phyloP scores from a whole-genome alignment of 1,140 invertebrate species.

The Drosophila hydei region DNA sequence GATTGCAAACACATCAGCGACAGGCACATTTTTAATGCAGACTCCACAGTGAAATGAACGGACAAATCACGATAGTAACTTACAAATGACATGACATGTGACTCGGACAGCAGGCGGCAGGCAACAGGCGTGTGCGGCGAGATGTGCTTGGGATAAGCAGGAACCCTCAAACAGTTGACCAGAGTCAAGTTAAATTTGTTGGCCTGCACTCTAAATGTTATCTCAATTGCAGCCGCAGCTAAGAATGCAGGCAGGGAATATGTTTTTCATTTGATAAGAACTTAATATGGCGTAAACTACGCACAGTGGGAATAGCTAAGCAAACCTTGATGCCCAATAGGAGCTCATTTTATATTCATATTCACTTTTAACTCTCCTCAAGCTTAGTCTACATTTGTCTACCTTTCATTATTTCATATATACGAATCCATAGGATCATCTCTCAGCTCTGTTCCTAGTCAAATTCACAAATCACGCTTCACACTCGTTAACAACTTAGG shows the following conservation, averaged over 20 bases:
- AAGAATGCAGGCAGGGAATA: neutral
- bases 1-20: conserved; percentile 48
- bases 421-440: no score
- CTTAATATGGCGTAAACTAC: neutral
- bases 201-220: conserved; percentile 25
- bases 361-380: no score
- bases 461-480: no score
- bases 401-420: no score
- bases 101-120: conserved; percentile 9
- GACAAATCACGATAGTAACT: conserved; percentile 42
- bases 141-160: conserved; percentile 23
- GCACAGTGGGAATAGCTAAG: neutral
- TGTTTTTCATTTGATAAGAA: conserved; percentile 1
- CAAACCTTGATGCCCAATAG: neutral
- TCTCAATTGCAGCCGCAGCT: conserved; percentile 18
- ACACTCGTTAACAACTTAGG: no score
- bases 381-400: no score
- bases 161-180: conserved; percentile 31
- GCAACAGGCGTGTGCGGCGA: conserved; percentile 9
- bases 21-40: conserved; percentile 51
- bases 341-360: no score
- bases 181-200: conserved; percentile 42
- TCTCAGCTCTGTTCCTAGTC: no score
- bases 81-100: conserved; percentile 21
- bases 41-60: conserved; percentile 39